Evolutionary conservation across 2,113 vertebrate genomes (phyloP).

Genomic region (Chionodraco myersi): DNA sequence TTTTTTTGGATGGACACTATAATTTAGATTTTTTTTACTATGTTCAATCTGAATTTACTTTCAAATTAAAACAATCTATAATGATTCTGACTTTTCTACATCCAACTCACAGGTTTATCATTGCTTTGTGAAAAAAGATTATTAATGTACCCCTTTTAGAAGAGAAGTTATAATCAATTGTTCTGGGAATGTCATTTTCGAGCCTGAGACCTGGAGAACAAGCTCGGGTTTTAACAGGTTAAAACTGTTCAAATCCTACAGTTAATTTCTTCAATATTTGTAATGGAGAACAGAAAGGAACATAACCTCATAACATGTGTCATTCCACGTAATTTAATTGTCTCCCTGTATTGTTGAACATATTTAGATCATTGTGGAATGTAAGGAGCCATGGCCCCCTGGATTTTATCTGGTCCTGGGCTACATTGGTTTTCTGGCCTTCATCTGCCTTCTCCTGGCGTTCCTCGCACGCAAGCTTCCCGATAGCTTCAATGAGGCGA

Average conservation of each 20-base stretch:
- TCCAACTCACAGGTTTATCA: too few species aligned
- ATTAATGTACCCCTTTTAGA: too few species aligned
- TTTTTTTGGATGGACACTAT: too few species aligned
- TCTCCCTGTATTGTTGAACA: not conserved
- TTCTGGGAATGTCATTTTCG: too few species aligned
- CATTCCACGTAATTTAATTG: not conserved
- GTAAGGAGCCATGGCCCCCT: slow-evolving; percentile 78
- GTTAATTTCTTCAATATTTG: not conserved
- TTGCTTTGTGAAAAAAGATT: too few species aligned
- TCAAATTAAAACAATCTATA: too few species aligned
- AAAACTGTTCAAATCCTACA: not conserved
- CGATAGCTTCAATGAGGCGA: slow-evolving; percentile 77
- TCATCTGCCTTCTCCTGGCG: slow-evolving; percentile 79
- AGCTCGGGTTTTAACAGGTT: not conserved
- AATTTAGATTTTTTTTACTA: too few species aligned
- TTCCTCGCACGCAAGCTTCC: slow-evolving; percentile 82
- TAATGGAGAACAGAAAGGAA: not conserved
- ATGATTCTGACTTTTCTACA: too few species aligned
- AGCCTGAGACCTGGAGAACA: too few species aligned
- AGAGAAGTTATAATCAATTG: too few species aligned
- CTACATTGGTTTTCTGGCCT: slow-evolving; percentile 82
- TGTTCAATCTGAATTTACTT: too few species aligned
- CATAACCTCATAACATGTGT: not conserved
- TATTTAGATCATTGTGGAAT: slow-evolving; percentile 80
- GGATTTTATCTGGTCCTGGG: slow-evolving; percentile 82